Percentiles rank a stretch among this genome's conserved stretches.
phyloP scores from a whole-genome alignment of 2,113 vertebrate species.

The Platysternon megacephalum region DNA sequence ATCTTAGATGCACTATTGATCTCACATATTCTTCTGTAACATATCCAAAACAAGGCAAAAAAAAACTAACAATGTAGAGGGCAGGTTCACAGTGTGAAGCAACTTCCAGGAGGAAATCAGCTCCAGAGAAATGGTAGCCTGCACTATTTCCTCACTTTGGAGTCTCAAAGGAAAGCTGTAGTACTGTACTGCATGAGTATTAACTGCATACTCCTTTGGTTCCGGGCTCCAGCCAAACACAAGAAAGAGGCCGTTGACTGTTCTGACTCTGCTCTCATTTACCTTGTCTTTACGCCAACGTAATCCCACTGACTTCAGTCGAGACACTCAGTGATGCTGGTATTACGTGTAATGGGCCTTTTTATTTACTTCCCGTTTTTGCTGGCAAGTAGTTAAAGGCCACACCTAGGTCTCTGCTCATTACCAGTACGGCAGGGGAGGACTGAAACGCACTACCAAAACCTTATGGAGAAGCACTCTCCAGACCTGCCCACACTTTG shows the following conservation, averaged over 20 bases:
- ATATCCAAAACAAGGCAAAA: fast-evolving
- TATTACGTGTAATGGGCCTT: fast-evolving
- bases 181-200: not conserved
- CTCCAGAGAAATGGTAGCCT: not conserved
- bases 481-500: not conserved
- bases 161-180: not conserved
- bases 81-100: conserved; percentile 4
- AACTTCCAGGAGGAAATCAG: not conserved
- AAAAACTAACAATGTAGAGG: not conserved
- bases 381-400: not conserved
- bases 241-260: fast-evolving
- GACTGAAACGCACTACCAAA: fast-evolving
- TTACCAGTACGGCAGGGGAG: not conserved
- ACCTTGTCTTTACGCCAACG: fast-evolving
- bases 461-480: not conserved
- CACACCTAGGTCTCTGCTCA: not conserved
- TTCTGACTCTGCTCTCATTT: fast-evolving
- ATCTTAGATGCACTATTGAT: fast-evolving
- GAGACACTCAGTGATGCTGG: fast-evolving
- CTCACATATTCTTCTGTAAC: not conserved
- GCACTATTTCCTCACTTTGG: not conserved
- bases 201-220: not conserved
- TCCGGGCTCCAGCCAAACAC: not conserved
- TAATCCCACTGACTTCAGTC: fast-evolving
- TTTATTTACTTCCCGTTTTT: fast-evolving